Evolutionary conservation across 2,797 vertebrate species (phyloP), one percentile per base, ranked within the genome.

Genomic region (Rachycentron canadum): DNA sequence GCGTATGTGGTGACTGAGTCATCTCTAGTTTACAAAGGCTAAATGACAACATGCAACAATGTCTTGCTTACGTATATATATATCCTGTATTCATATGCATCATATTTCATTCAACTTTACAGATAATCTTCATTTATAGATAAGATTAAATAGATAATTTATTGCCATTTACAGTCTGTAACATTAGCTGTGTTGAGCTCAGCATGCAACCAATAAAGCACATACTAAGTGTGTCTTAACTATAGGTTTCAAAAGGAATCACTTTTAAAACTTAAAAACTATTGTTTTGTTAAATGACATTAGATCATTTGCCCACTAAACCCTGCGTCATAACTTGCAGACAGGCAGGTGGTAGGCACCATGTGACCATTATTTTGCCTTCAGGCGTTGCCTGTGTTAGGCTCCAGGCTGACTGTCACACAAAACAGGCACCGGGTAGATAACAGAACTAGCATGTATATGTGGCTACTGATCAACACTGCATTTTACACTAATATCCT

Each of bases 301-400:
- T 26, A 30, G 14, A 73, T 52, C 5, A 67, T 69, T 86, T 69
- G 25, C n/a, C 25, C 66, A 63, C 5, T 40, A 23, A 71, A 58
- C 16, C 36, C 4, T 41, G 4, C 47, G 32, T 52, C 41, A 62
- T 19, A 59, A 19, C 63, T 50, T 41, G 55, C 40, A 49, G 70
- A 71, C 16, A n/a, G 23, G 16, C 38, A 36, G 38, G 32, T 43
- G 67, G 36, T 16, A 3, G 56, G 2, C 30, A 65, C 68, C 76
- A 67, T 38, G 76, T 85, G 85, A 88, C 87, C 83, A 67, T 50
- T 88, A 81, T 91, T 89, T 91, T 88, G 84, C 88, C 90, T 43
- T 45, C 80, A 90, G 76, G 53, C 25, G 3, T 63, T 34, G 36
- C 17, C 26, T 43, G 57, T 36, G 34, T 12, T 4, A 11, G 78